Evolutionary conservation across 2,113 vertebrate genomes (phyloP), one percentile per base, ranked within the genome.

Genomic region (Psettodes erumei): DNA sequence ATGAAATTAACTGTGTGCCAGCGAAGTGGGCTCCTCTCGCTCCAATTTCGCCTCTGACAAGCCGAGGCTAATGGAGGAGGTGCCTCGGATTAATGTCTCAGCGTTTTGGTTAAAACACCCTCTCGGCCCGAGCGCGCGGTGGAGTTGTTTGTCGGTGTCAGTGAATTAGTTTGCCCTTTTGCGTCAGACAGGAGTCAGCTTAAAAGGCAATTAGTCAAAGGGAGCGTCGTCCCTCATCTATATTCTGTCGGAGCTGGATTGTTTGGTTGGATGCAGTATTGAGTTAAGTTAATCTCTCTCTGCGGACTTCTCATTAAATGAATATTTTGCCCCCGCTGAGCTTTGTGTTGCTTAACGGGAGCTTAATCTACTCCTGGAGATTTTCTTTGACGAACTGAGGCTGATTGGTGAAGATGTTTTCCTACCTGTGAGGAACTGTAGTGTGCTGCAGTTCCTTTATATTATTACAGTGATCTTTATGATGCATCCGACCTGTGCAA

Each of bases 11-110:
- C 53, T 77, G 27, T 35, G 50, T 64, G 38, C 72, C 63, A 4
- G 11, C 13, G 48, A 73, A 76, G 75, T 64, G 32, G 66, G 58
- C 62, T 80, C 84, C 63, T 62, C 68, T 77, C 11, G 23, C 77
- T 72, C 64, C 66, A 53, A 40, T 84, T 71, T 83, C 51, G 30
- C 76, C 65, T 60, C 47, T 83, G 87, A 84, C 84, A 80, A 77
- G 74, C 66, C 47, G 71, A 59, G 79, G 85, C 73, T 87, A 89
- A 85, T 84, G 82, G 79, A 72, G 25, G 71, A 71, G 71, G 68
- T 50, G 74, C 69, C 28, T 50, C 19, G 66, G 85, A 89, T 82
- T 83, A 80, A 89, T 79, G 79, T 53, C 66, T 61, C 54, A 10
- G 66, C 32, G 30, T 81, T 86, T 79, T 77, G 73, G 75, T 59